A percentile compares a stretch with the other conserved stretches of the same genome.
phyloP scores from a whole-genome alignment of 1,140 invertebrate species.

The Neuroterus valhalla region DNA sequence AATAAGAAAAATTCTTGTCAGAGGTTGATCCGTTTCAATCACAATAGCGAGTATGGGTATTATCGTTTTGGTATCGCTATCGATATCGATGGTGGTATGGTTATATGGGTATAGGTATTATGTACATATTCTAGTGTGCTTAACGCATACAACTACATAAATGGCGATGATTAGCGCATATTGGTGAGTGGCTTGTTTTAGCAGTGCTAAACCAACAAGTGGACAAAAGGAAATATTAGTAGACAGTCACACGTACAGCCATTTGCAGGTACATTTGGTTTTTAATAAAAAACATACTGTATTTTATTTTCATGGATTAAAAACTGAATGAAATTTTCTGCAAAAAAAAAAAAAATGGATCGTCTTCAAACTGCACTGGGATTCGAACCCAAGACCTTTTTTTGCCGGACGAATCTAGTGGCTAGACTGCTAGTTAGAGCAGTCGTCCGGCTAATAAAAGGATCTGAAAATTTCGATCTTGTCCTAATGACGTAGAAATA shows the following conservation, averaged over 20 bases:
- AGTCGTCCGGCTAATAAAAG: no score
- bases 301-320: no score
- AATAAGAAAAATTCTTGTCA: background rate
- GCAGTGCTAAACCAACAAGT: slow-evolving; percentile 15
- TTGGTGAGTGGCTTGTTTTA: background rate
- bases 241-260: background rate
- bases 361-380: no score
- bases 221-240: slow-evolving; percentile 13
- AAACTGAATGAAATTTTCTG: no score
- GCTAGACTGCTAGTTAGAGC: no score
- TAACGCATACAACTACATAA: slow-evolving; percentile 18
- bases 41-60: background rate
- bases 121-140: slow-evolving; percentile 15
- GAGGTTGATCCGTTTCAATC: background rate
- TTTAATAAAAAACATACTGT: no score
- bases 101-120: slow-evolving; percentile 12
- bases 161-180: slow-evolving; percentile 27
- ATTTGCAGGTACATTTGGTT: background rate
- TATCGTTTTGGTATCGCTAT: background rate
- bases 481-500: no score
- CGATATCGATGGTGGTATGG: slow-evolving; percentile 1
- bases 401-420: no score
- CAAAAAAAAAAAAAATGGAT: no score
- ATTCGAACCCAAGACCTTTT: no score
- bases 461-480: background rate